phyloP scores from a whole-genome alignment of 2,113 vertebrate genomes.

The Campylomormyrus tamandua region DNA sequence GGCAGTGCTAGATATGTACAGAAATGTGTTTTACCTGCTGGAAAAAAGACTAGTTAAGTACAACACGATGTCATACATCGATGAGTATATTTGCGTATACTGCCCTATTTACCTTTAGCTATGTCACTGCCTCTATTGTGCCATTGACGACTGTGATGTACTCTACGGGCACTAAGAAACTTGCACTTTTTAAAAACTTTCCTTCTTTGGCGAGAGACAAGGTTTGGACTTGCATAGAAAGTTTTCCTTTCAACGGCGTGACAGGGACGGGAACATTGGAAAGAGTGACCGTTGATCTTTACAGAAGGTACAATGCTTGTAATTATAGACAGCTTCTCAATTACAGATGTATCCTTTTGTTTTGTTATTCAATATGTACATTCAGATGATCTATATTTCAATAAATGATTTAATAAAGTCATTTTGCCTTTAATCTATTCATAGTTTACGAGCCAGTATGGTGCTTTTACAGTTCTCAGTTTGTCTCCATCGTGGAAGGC shows the following conservation, averaged over 20 bases:
- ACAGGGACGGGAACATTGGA: constrained; percentile 64
- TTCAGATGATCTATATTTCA: constrained; percentile 75
- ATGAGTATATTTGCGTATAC: constrained; percentile 73
- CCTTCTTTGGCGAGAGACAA: constrained; percentile 17
- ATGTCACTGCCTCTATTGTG: constrained; percentile 83
- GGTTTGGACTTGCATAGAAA: constrained; percentile 20
- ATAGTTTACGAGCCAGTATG: background rate
- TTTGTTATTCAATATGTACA: constrained; percentile 61
- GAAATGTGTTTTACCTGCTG: constrained; percentile 52
- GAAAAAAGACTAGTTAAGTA: constrained; percentile 58
- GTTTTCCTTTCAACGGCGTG: constrained; percentile 51
- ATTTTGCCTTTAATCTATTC: background rate
- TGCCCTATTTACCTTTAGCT: constrained; percentile 74
- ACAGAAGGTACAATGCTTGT: constrained; percentile 60
- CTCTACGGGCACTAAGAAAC: constrained; percentile 76
- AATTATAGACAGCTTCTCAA: constrained; percentile 52
- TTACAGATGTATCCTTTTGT: constrained; percentile 52
- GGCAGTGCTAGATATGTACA: constrained; percentile 29
- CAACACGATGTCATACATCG: constrained; percentile 87
- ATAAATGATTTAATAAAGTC: constrained; percentile 68
- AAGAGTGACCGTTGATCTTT: constrained; percentile 48
- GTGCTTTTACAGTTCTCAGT: background rate
- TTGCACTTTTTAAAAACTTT: constrained; percentile 75
- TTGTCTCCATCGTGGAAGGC: background rate
- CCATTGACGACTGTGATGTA: constrained; percentile 80